Evolutionary conservation across 2,113 vertebrate species (phyloP).

Genomic region (Thalassarche chlororhynchos): DNA sequence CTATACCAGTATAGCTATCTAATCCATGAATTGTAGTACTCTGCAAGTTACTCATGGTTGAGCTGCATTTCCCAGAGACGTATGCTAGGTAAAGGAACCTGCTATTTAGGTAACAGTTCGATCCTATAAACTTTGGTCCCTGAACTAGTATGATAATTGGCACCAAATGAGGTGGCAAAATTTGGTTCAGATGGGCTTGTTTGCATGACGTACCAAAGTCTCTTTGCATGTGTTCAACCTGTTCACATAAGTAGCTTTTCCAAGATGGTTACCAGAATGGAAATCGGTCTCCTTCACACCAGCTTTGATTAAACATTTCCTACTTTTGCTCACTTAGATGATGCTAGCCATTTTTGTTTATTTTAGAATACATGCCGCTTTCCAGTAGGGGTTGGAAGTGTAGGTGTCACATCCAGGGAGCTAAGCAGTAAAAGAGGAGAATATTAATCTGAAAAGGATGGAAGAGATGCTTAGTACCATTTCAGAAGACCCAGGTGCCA

Average conservation of each 20-base stretch:
- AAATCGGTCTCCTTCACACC: background rate
- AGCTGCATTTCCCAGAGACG: background rate
- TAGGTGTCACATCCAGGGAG: background rate
- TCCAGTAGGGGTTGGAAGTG: background rate
- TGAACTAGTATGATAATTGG: background rate
- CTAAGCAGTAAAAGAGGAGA: background rate
- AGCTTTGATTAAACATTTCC: background rate
- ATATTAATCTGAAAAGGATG: background rate
- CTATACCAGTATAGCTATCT: background rate
- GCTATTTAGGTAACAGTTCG: background rate
- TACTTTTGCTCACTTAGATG: background rate
- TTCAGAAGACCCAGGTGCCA: background rate
- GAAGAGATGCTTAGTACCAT: background rate
- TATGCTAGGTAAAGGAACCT: background rate
- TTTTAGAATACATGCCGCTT: background rate
- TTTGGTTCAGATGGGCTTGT: background rate
- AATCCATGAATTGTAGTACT: background rate
- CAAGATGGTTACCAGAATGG: background rate
- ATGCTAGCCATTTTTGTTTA: background rate
- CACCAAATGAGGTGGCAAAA: background rate
- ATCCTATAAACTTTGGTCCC: background rate
- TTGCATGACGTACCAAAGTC: background rate
- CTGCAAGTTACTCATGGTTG: background rate
- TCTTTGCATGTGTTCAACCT: background rate
- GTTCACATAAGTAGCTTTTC: background rate